Evolutionary conservation across 2,113 vertebrate genomes (phyloP).

Genomic region (Entosphenus tridentatus): DNA sequence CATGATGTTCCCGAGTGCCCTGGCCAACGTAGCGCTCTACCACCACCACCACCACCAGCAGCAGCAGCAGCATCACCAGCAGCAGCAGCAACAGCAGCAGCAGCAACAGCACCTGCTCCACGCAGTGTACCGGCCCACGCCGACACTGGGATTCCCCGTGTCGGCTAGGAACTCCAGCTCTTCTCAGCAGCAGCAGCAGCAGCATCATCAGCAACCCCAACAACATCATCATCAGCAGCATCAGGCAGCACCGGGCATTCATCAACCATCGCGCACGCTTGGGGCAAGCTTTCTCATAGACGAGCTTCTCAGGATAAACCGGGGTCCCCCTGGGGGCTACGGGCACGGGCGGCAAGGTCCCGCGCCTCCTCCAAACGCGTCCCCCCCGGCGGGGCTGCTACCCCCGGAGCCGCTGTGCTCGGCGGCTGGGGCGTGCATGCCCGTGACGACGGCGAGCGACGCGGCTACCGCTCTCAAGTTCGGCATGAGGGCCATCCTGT

Average conservation of each 20-base stretch:
- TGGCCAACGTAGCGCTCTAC: neutral
- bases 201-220: too few relatives aligned
- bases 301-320: slow-evolving; percentile 55
- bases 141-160: neutral
- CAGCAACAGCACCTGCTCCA: neutral
- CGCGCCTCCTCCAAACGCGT: slow-evolving; percentile 22
- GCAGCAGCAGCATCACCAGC: too few relatives aligned
- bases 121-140: slow-evolving; percentile 6
- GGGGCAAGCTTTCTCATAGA: slow-evolving; percentile 65
- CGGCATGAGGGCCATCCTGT: slow-evolving; percentile 77
- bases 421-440: too few relatives aligned
- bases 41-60: too few relatives aligned
- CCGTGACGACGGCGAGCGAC: too few relatives aligned
- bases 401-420: neutral
- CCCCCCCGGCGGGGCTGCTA: slow-evolving; percentile 18
- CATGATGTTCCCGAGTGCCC: neutral
- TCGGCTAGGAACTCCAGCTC: neutral
- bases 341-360: slow-evolving; percentile 25
- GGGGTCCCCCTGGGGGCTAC: slow-evolving; percentile 26
- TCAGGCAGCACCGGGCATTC: too few relatives aligned
- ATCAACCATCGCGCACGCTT: slow-evolving; percentile 4
- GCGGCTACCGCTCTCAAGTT: slow-evolving; percentile 39
- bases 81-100: too few relatives aligned
- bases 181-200: too few relatives aligned
- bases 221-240: too few relatives aligned